Percentiles rank a stretch among this genome's conserved stretches.
These are phyloP conservation scores for Spheniscus humboldti DNA, from an alignment of 2,797 vertebrate genomes.

Conservation along the genomic window DNA sequence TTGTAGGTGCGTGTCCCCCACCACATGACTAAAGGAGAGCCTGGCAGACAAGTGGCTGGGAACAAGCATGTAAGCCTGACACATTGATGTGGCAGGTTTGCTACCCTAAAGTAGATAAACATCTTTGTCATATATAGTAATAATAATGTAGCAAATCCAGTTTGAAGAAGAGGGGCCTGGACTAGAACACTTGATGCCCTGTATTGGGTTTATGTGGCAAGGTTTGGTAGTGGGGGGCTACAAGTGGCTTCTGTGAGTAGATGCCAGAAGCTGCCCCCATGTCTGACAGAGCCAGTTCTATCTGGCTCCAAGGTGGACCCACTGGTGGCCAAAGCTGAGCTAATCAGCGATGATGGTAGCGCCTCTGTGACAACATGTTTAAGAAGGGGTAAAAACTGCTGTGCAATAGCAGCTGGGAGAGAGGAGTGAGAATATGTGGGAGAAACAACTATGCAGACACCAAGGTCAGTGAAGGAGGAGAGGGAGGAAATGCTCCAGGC, in stretches of 20 bases:
- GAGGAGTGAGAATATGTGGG: background rate
- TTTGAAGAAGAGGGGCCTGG: background rate
- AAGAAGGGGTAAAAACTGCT: background rate
- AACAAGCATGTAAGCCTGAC: background rate
- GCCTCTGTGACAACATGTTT: background rate
- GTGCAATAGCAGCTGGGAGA: background rate
- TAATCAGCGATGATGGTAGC: background rate
- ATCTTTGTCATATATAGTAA: background rate
- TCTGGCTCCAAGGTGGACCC: background rate
- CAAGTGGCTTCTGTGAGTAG: background rate
- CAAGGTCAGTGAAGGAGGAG: background rate
- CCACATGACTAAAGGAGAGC: background rate
- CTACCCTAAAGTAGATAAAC: background rate
- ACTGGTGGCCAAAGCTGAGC: background rate
- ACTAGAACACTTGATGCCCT: background rate
- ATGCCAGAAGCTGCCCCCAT: background rate
- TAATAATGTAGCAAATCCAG: background rate
- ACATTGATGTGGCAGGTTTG: background rate
- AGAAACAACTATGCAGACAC: background rate
- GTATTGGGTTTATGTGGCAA: background rate
- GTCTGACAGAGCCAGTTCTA: background rate
- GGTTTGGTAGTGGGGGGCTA: accelerated
- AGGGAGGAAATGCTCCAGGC: background rate
- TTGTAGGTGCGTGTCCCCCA: background rate
- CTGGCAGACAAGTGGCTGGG: accelerated